phyloP scores from a whole-genome alignment of 2,797 vertebrate genomes.

The Taeniopygia guttata region DNA sequence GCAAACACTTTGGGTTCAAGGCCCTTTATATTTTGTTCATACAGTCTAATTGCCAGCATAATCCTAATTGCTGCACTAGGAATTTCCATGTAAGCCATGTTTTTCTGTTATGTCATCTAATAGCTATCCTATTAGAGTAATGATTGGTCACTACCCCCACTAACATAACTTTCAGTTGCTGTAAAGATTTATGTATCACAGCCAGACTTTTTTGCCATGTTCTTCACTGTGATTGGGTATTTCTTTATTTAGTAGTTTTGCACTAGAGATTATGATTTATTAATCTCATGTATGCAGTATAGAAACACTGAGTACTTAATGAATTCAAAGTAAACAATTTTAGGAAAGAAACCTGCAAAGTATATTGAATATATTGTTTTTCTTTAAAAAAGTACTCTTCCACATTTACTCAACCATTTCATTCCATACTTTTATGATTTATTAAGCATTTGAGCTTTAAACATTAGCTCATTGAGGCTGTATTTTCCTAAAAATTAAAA shows the following conservation, averaged over 20 bases:
- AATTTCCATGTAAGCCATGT: not conserved
- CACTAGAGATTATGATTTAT: not conserved
- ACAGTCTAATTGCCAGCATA: not conserved
- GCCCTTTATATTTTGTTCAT: not conserved
- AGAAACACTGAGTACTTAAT: not conserved
- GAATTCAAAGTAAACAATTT: not conserved
- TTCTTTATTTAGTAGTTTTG: not conserved
- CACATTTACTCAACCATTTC: not conserved
- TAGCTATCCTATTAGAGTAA: not conserved
- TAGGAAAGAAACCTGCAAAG: not conserved
- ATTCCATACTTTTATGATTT: not conserved
- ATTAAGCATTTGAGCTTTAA: not conserved
- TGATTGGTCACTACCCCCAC: not conserved
- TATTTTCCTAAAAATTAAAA: not conserved
- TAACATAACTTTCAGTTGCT: not conserved
- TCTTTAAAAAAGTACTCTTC: not conserved
- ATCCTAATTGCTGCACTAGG: not conserved
- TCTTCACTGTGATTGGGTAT: not conserved
- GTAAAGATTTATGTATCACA: not conserved
- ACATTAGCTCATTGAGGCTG: not conserved
- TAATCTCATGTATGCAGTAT: not conserved
- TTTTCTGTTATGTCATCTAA: slow-evolving; percentile 26
- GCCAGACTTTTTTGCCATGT: not conserved
- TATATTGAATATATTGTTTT: not conserved
- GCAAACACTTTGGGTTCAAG: not conserved